Conservation (phyloP, 2,888 invertebrate species). For the Crocallis elinguaria region DNA sequence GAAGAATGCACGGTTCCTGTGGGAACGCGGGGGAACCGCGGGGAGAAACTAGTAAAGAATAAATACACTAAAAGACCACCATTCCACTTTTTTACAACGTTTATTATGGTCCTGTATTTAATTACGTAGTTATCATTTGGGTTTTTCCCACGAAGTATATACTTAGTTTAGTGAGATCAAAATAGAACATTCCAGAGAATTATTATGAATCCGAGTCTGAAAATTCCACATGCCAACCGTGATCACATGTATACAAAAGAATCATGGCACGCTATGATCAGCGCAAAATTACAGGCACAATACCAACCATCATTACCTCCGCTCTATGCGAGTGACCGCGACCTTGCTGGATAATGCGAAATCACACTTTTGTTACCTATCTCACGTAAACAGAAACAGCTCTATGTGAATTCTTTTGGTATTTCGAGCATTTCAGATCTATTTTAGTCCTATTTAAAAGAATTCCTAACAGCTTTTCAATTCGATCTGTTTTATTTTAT, state of each 20-base stretch:
- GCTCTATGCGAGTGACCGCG: slow-evolving; percentile 44
- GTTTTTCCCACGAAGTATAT: not conserved
- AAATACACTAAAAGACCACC: no score
- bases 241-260: slow-evolving; percentile 35
- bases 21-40: no score
- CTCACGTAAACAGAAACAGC: slow-evolving; percentile 3
- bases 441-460: no score
- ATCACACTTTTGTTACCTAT: slow-evolving; percentile 29
- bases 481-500: no score
- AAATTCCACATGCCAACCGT: slow-evolving; percentile 24
- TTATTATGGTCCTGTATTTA: no score
- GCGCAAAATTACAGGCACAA: slow-evolving; percentile 41
- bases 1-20: no score
- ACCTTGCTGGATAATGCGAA: slow-evolving; percentile 45
- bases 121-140: no score
- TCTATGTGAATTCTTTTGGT: not conserved
- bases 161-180: no score
- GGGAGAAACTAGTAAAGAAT: no score
- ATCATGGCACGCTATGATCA: slow-evolving; percentile 38
- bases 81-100: no score
- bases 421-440: not conserved
- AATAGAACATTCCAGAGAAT: slow-evolving; percentile 11
- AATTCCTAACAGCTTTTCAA: no score
- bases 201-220: slow-evolving; percentile 14
- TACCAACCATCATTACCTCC: slow-evolving; percentile 41